A percentile compares a stretch with the other conserved stretches of the same genome.
Evolutionary conservation across 2,797 vertebrate genomes (phyloP).

Genomic region (Glyptemys insculpta): DNA sequence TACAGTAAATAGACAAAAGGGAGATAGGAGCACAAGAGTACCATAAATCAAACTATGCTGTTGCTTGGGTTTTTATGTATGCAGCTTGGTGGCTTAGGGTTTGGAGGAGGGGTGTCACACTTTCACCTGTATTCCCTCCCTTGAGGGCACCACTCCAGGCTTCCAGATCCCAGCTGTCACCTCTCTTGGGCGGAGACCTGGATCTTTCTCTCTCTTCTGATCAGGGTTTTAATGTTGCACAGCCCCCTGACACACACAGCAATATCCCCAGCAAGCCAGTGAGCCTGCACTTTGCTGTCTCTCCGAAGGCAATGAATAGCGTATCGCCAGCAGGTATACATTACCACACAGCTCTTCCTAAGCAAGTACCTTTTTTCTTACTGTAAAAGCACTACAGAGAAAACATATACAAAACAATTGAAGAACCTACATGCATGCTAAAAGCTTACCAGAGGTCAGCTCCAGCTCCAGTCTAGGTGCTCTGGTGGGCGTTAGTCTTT

Average conservation of each 20-base stretch:
- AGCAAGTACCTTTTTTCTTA: not conserved
- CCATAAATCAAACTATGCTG: not conserved
- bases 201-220: not conserved
- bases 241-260: not conserved
- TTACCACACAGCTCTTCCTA: not conserved
- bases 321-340: not conserved
- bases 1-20: not conserved
- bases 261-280: not conserved
- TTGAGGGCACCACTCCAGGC: not conserved
- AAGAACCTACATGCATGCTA: not conserved
- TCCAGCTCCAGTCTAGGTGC: not conserved
- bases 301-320: not conserved
- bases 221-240: not conserved
- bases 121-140: not conserved
- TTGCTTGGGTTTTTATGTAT: not conserved
- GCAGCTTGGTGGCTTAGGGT: not conserved
- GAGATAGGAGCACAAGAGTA: not conserved
- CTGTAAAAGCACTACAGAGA: not conserved
- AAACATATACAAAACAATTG: not conserved
- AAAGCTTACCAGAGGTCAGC: not conserved
- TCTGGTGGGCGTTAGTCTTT: not conserved
- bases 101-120: not conserved
- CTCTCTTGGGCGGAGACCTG: not conserved
- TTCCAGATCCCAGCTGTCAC: not conserved
- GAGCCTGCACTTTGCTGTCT: not conserved